Base-by-base conservation (phyloP, 2,797 vertebrate species). In the Rhinogobio ventralis region DNA sequence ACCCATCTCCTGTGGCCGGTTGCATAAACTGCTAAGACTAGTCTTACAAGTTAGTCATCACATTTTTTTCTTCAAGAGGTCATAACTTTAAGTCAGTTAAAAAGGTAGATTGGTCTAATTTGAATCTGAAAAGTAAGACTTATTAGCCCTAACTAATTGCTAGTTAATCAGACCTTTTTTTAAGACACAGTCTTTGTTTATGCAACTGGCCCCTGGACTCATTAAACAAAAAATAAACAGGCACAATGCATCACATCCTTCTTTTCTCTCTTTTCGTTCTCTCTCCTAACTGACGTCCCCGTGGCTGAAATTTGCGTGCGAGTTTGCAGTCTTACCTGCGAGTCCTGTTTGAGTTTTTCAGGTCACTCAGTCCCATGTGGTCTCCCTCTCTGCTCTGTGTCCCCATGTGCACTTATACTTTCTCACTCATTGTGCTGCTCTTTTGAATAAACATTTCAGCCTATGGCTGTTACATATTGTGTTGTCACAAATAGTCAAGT, bases 291-390 rank as follows among this genome's bases (percentile, higher is more conserved):
- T 0, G 46, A 57, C 53, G 11, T 14, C 53, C n/a, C 64, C 39
- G 67, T 67, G 77, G 64, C 84, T 85, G 51, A 80, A 85, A 87
- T 79, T 79, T 88, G 85, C 64, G 39, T 87, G 85, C 15, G 53
- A 82, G 75, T 46, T 51, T 73, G 66, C 77, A 77, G 78, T 67
- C 73, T 83, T 82, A 85, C 82, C 86, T 87, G 60, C 11, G 57
- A 57, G 45, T 86, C 57, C 79, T 75, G 57, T 66, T 81, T 86
- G 80, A 84, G 79, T 77, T 89, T 89, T 88, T 86, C 72, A 87
- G 89, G 90, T 87, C 90, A 90, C 45, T 87, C 81, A 46, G 36
- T 87, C 90, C 85, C 87, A 77, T 57, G 53, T 89, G 89, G 85
- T 74, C 67, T 88, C 74, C 57, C 64, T 55, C 67, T 88, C 20